Evolutionary conservation across 1,140 invertebrate genomes (phyloP), one percentile per base, ranked within the genome.

Genomic region (Aphaenogaster rudis): DNA sequence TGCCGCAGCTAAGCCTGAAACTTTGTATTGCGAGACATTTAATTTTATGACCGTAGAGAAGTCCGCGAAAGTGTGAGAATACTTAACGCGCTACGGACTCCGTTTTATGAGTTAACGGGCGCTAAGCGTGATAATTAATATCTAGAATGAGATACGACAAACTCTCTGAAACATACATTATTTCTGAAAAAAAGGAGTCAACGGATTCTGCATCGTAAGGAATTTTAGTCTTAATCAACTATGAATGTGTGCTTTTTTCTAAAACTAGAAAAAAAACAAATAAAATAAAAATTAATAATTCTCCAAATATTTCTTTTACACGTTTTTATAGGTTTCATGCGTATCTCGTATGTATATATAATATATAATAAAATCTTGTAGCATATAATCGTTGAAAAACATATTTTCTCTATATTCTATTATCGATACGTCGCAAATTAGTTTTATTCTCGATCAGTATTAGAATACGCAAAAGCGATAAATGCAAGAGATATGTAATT

Each of bases 401-500:
- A 71, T 4, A 13, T 39, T 61, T 77, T 77, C n/a, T 59, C 1
- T 42, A 54, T 57, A 13, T 39, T 76, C 17, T 48, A 7, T 71
- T 39, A 36, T 42, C 36, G 11, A 63, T 76, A 17, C 50, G 59
- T 50, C 15, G 21, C 39, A 57, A 57, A n/a, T 67, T n/a, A 67
- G 4, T 72, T 67, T 57, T 48, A 72, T 61, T 28, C 28, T 28
- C 80, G 67, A 74, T 82, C 17, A 45, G 11, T 7, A 63, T 74
- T 74, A 61, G 42, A 59, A 39, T 74, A 84, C 17, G 33, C 15
- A 33, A 86, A 67, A 86, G 42, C 77, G 77, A 86, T 86, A 86
- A 66, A 74, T 81, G 52, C 39, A 61, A 67, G 33, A 42, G 52
- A 74, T 64, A 66, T 57, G 45, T 54, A 57, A 52, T 59, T 33